These are phyloP conservation scores for Pachycephala philippinensis DNA, from an alignment of 2,113 vertebrate genomes.

Conservation along the genomic window DNA sequence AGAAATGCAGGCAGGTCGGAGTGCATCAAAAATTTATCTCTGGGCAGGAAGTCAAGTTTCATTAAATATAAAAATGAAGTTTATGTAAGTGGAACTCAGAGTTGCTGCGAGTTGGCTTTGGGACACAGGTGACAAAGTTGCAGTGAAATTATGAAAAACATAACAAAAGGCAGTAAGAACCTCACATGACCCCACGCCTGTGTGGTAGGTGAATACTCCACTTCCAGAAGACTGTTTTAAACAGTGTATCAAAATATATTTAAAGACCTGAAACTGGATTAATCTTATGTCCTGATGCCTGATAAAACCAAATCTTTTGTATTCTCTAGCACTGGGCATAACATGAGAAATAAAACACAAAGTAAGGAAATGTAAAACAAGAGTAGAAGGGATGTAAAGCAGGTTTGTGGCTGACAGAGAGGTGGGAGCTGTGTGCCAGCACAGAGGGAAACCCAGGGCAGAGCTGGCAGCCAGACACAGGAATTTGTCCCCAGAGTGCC, in stretches of 20 bases:
- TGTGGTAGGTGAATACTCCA: neutral
- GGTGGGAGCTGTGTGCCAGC: neutral
- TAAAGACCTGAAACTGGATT: neutral
- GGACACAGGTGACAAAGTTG: neutral
- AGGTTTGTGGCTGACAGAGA: neutral
- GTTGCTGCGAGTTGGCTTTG: neutral
- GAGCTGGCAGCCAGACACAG: neutral
- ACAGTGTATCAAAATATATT: neutral
- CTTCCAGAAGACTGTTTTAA: neutral
- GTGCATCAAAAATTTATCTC: neutral
- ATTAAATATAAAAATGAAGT: neutral
- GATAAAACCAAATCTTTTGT: neutral
- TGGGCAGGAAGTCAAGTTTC: neutral
- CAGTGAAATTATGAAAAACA: neutral
- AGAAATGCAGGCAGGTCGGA: neutral
- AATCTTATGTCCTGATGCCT: neutral
- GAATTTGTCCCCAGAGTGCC: neutral
- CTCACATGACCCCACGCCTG: neutral
- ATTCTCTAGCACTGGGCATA: neutral
- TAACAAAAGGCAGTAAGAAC: neutral
- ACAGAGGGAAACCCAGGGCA: neutral
- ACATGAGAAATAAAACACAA: neutral
- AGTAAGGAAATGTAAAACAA: neutral
- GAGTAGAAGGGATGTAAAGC: accelerated
- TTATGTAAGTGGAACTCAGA: neutral